Percentiles rank a stretch among this genome's conserved stretches.
Evolutionary conservation across 2,797 vertebrate species (phyloP).

Genomic region (Vipera ursinii): DNA sequence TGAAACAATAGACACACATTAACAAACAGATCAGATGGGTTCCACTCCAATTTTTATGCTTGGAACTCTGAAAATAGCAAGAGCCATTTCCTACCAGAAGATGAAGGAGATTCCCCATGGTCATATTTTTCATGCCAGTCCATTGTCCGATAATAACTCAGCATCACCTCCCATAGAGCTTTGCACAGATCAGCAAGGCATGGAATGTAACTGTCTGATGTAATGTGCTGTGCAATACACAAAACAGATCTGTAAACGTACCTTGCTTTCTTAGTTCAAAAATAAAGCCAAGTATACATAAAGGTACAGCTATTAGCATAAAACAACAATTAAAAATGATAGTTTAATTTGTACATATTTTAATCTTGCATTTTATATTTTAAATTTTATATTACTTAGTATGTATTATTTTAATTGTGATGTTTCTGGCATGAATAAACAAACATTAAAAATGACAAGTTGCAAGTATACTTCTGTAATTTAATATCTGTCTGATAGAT

Average conservation of each 20-base stretch:
- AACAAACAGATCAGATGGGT: not conserved
- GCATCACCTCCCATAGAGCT: constrained; percentile 98
- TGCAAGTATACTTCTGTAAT: not conserved
- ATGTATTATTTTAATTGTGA: not conserved
- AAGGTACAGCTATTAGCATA: not conserved
- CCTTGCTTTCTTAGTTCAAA: not conserved
- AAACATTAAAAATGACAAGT: not conserved
- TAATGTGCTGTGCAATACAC: constrained; percentile 84
- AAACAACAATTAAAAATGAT: not conserved
- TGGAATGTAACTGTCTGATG: constrained; percentile 95
- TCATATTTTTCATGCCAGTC: constrained; percentile 94
- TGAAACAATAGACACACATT: not conserved
- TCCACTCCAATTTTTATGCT: not conserved
- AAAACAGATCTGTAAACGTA: not conserved
- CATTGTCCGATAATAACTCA: constrained; percentile 96
- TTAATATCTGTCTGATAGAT: not conserved
- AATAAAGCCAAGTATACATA: not conserved
- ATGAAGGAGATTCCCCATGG: constrained; percentile 65
- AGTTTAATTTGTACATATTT: not conserved
- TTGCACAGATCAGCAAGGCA: constrained; percentile 97
- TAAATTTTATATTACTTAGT: not conserved
- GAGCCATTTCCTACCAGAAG: constrained; percentile 73
- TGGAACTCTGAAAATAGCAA: not conserved
- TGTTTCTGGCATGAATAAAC: not conserved
- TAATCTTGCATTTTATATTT: not conserved